phyloP scores from a whole-genome alignment of 1,140 invertebrate genomes.

The Andrena cerasifolii region DNA sequence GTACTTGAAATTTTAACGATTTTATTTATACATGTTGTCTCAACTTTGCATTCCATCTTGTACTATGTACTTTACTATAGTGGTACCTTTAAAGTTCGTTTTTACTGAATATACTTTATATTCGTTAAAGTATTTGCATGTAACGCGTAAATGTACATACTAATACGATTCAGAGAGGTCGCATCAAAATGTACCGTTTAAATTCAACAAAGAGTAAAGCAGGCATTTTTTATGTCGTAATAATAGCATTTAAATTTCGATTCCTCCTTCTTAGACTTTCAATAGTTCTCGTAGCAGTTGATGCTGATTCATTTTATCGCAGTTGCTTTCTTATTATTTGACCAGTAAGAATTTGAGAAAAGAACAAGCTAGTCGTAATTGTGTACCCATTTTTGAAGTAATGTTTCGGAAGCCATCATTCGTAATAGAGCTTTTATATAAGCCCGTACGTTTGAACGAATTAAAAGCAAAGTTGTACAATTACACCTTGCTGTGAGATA shows the following conservation, averaged over 20 bases:
- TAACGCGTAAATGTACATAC: conserved; percentile 49
- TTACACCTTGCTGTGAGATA: conserved; percentile 4
- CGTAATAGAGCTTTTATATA: conserved; percentile 13
- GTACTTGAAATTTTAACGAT: conserved; percentile 22
- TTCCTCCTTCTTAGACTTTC: conserved; percentile 1
- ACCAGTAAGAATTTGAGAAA: not conserved
- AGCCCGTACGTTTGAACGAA: conserved; percentile 8
- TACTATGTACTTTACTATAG: conserved; percentile 50
- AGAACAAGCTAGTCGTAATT: not conserved
- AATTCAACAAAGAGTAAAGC: conserved; percentile 25
- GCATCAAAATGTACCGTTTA: conserved; percentile 12
- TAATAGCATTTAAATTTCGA: conserved; percentile 16
- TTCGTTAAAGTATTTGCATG: conserved; percentile 59
- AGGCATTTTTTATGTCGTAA: conserved; percentile 31
- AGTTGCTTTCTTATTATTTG: not conserved
- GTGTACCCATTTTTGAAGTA: not conserved
- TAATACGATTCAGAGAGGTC: conserved; percentile 46
- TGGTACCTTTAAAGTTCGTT: conserved; percentile 41
- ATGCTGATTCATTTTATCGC: not conserved
- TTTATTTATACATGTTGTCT: conserved; percentile 28
- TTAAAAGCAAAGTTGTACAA: conserved; percentile 7
- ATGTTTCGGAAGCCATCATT: not conserved
- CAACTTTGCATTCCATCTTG: conserved; percentile 54
- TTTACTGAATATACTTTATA: conserved; percentile 38
- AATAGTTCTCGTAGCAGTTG: conserved; percentile 17